Percentiles rank a stretch among this genome's conserved stretches.
Conservation (phyloP, 2,888 invertebrate genomes). For the Bibio marci region DNA sequence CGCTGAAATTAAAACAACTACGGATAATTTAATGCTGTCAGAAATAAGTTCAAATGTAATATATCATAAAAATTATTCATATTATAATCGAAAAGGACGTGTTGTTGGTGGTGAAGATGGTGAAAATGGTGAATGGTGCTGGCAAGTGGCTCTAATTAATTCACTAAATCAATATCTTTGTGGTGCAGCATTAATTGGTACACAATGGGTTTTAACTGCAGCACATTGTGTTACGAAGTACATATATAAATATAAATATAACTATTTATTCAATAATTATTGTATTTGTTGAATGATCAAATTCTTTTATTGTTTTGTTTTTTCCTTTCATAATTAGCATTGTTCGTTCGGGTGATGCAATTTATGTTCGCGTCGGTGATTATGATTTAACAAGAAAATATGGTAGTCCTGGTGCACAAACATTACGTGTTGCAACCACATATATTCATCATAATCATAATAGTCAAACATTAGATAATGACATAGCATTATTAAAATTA, state of each 20-base stretch:
- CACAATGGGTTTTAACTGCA: slow-evolving; percentile 86
- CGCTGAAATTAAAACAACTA: too few relatives aligned
- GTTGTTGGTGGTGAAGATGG: slow-evolving; percentile 88
- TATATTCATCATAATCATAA: slow-evolving; percentile 94
- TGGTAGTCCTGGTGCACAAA: slow-evolving; percentile 83
- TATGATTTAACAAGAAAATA: slow-evolving; percentile 81
- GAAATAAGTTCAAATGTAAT: too few relatives aligned
- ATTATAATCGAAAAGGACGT: slow-evolving; percentile 16
- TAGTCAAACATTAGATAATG: slow-evolving; percentile 84
- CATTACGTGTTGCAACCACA: slow-evolving; percentile 76
- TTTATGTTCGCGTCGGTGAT: slow-evolving; percentile 84
- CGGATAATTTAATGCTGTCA: too few relatives aligned
- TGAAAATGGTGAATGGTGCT: slow-evolving; percentile 85
- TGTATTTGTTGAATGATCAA: background rate
- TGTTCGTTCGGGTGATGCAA: slow-evolving; percentile 84
- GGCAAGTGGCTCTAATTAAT: slow-evolving; percentile 88
- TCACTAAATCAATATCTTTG: slow-evolving; percentile 86
- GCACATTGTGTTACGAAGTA: slow-evolving; percentile 91
- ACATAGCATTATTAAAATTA: slow-evolving; percentile 78
- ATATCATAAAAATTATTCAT: too few relatives aligned
- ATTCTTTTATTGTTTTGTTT: background rate
- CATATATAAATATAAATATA: slow-evolving; percentile 19
- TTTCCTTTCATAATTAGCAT: slow-evolving; percentile 40
- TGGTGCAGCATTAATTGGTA: slow-evolving; percentile 83
- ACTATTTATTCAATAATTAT: background rate